Base-by-base conservation (phyloP, 2,888 invertebrate genomes). In the Nezara viridula region DNA sequence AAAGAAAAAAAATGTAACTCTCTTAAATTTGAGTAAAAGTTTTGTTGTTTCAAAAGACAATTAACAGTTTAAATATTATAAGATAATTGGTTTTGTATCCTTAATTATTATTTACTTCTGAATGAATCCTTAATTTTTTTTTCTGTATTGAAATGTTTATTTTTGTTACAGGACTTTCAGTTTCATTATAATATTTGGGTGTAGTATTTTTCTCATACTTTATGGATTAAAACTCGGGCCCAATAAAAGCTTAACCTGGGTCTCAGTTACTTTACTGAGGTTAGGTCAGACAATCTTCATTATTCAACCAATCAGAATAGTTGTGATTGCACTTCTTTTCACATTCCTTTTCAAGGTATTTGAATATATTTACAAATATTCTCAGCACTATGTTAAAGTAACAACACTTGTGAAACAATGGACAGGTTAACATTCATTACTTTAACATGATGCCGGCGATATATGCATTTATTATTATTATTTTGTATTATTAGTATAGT, bases 181-280 rank as follows among this genome's bases (percentile, higher is more conserved):
- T 47, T 88, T 89, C 12, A 47, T 85, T 12, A 24, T 88, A 21
- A 89, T 90, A 21, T 85, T 86, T 52, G 85, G 40, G 6, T 88
- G 89, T 85, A 88, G 85, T n/a, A 88, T 88, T 44, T 89, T 89
- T 24, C 85, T 89, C 14, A 88, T 90, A 40, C 60, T 90, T 47
- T 90, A 90, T 81, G 90, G 90, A 40, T 87, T 90, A 27, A 90
- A 90, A 60, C 52, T 89, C 27, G 90, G 90, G 19, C 89, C 88
- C n/a, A 90, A 88, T 27, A 89, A 60, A 52, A 90, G 90, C 85
- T 40, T 90, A 55, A 77, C 89, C 0, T 90, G 90, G 90, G 27
- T 88, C 7, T 81, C 90, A 19, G 44, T 89, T 16, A 88, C 89
- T 19, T 66, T 86, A 24, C n/a, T 90, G 21, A 52, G 52, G 4